Base-by-base conservation (phyloP, 2,797 vertebrate species). In the Typhlichthys eigenmanni region DNA sequence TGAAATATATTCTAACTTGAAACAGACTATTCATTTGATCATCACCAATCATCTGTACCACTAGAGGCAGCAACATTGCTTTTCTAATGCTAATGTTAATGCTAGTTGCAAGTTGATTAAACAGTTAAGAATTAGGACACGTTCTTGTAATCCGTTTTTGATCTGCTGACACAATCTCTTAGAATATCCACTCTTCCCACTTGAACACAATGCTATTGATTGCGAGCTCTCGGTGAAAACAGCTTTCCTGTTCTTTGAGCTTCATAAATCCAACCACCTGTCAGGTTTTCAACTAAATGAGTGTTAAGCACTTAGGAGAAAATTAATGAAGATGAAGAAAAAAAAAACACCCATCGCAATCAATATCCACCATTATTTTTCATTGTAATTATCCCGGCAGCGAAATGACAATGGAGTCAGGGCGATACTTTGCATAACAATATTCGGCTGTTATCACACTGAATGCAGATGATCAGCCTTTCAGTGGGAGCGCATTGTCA, bases 401-500 rank as follows among this genome's bases (percentile, higher is more conserved):
- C 62, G 58, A 65, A 64, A 83, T 60, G 79, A 81, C 79, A 75
- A 77, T 55, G 75, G 81, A 80, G 76, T 10, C 46, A 14, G 74
- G 34, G 71, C 29, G 66, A 64, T 68, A 71, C 76, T 84, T 79
- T 85, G 84, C 84, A 89, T 84, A 79, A 73, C 64, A 79, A 76
- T 83, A 77, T 79, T 60, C 46, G 52, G 58, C 67, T 24, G 75
- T 81, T 76, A 79, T 76, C 70, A 65, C 58, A 62, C 58, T 75
- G 80, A 81, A 72, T 64, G 57, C 59, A 55, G 61, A 64, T 55
- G 72, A 67, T 69, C 69, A 16, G 9, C 58, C 62, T 78, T 72
- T 77, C 76, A 82, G 73, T 82, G 58, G 0, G 62, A 76, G 66
- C 38, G 71, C 34, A 62, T 70, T 66, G 84, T 81, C 79, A 72